A percentile compares a stretch with the other conserved stretches of the same genome.
Evolutionary conservation across 2,888 invertebrate genomes (phyloP).

Genomic region (Troides aeacus): DNA sequence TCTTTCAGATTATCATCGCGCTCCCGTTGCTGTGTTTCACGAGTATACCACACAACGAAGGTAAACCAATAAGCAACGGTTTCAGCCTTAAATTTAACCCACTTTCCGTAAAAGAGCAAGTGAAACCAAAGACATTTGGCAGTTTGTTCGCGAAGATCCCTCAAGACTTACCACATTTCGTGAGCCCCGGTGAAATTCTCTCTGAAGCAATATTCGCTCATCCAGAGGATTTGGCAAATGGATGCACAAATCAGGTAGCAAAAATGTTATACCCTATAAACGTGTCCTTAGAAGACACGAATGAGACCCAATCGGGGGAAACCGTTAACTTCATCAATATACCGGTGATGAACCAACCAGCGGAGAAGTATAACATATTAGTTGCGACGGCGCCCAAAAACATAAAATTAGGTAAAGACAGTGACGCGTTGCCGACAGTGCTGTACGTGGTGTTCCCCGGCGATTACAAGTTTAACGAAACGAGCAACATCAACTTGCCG

Average conservation of each 20-base stretch:
- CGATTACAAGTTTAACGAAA: slow-evolving; percentile 42
- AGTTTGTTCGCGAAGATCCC: slow-evolving; percentile 52
- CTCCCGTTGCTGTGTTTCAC: slow-evolving; percentile 38
- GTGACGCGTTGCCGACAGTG: slow-evolving; percentile 44
- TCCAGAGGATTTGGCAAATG: slow-evolving; percentile 38
- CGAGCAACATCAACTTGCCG: slow-evolving; percentile 47
- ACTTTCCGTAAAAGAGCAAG: slow-evolving; percentile 45
- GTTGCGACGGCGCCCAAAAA: slow-evolving; percentile 62
- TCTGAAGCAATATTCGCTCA: slow-evolving; percentile 41
- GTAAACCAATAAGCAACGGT: slow-evolving; percentile 55
- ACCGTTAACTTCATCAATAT: slow-evolving; percentile 47
- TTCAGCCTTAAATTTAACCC: slow-evolving; percentile 54
- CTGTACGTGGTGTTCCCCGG: slow-evolving; percentile 60
- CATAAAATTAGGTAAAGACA: slow-evolving; percentile 44
- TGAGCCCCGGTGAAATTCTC: slow-evolving; percentile 36
- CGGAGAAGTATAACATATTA: slow-evolving; percentile 58
- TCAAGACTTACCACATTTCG: slow-evolving; percentile 40
- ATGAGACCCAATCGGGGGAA: slow-evolving; percentile 28
- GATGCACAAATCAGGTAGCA: slow-evolving; percentile 54
- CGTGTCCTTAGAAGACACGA: slow-evolving; percentile 23
- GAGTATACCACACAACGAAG: slow-evolving; percentile 33
- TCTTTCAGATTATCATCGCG: slow-evolving; percentile 39
- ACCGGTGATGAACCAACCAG: slow-evolving; percentile 53
- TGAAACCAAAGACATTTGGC: slow-evolving; percentile 41
- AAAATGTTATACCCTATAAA: slow-evolving; percentile 45